Percentiles rank a stretch among this genome's conserved stretches.
These are phyloP conservation scores for honey bee (Apis mellifera) DNA, from an alignment of 1,140 invertebrate species.

Conservation along the genomic window Amel_HAv3.1 CM009932.2:14517001-14517500, in stretches of 20 bases:
- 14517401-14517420: not conserved
- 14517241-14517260: constrained; percentile 6
- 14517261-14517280: constrained; percentile 23
- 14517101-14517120: no score
- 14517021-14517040: not conserved
- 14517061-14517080: constrained; percentile 14
- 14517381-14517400: not conserved
- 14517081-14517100: not conserved
- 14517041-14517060: constrained; percentile 9
- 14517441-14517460: constrained; percentile 36
- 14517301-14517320: constrained; percentile 35
- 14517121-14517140: no score
- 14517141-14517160: no score
- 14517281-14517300: constrained; percentile 19
- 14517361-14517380: not conserved
- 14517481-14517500: constrained; percentile 34
- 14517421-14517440: constrained; percentile 37
- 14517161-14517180: not conserved
- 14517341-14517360: not conserved
- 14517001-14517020: no score
- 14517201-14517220: constrained; percentile 27
- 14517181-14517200: not conserved
- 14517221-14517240: constrained; percentile 15
- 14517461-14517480: constrained; percentile 56
- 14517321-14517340: constrained; percentile 43